Evolutionary conservation across 2,797 vertebrate genomes (phyloP).

Genomic region (Intellagama lesueurii): DNA sequence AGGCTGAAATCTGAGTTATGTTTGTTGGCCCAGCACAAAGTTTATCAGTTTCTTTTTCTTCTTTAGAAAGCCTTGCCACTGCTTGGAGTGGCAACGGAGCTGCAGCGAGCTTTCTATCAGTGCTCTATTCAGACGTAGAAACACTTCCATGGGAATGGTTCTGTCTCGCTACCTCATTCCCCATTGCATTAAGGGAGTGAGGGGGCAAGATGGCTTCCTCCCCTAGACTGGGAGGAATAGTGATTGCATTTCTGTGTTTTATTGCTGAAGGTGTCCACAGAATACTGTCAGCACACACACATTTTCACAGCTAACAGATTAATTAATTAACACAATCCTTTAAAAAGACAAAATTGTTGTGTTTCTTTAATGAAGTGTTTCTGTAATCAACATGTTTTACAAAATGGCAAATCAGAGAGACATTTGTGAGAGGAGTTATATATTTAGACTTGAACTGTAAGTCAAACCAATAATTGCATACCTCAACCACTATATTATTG

Average conservation of each 20-base stretch:
- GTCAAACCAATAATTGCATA: constrained; percentile 49
- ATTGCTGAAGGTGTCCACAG: not conserved
- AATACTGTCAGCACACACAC: not conserved
- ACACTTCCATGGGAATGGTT: not conserved
- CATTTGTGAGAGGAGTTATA: constrained; percentile 43
- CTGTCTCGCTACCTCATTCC: not conserved
- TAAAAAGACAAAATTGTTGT: not conserved
- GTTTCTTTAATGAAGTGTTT: constrained; percentile 1
- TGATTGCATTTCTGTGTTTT: not conserved
- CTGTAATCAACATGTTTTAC: not conserved
- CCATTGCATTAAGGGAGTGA: not conserved
- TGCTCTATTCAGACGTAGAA: too few relatives aligned
- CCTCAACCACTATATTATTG: constrained; percentile 42
- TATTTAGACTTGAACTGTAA: constrained; percentile 48
- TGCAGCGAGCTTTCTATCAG: not conserved
- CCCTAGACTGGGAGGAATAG: not conserved
- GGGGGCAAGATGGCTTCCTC: not conserved
- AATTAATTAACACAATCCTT: not conserved
- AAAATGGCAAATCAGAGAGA: constrained; percentile 33
- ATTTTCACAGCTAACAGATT: not conserved
- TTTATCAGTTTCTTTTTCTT: not conserved
- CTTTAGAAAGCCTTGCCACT: not conserved
- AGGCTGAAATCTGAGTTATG: too few relatives aligned
- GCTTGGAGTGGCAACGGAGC: not conserved
- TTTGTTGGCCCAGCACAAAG: not conserved